phyloP scores from a whole-genome alignment of 2,888 invertebrate genomes.

The Drosophila tripunctata region DNA sequence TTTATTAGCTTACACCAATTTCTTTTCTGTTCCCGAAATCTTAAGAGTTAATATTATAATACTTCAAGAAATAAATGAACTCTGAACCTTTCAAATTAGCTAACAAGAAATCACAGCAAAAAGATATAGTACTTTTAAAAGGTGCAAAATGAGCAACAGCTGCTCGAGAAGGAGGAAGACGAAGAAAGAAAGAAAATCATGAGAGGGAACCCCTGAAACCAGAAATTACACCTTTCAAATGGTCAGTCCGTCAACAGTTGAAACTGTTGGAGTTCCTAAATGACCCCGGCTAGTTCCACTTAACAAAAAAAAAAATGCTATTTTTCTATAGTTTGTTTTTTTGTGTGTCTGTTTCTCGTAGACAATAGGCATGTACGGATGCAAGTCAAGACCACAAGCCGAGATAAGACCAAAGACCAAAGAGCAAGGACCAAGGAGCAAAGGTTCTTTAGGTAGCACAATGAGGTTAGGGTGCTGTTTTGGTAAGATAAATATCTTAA shows the following conservation, averaged over 20 bases:
- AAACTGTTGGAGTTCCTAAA: constrained; percentile 45
- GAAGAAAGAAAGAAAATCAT: constrained; percentile 31
- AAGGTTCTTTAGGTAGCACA: constrained; percentile 55
- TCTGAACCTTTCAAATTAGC: not conserved
- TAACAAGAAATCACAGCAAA: constrained; percentile 7
- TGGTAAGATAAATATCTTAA: constrained; percentile 60
- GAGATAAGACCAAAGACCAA: constrained; percentile 59
- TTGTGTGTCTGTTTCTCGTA: constrained; percentile 26
- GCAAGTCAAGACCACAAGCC: constrained; percentile 76
- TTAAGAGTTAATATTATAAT: not conserved
- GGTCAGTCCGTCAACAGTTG: constrained; percentile 55
- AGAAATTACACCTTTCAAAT: constrained; percentile 79
- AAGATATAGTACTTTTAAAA: constrained; percentile 15
- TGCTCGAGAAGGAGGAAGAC: constrained; percentile 14
- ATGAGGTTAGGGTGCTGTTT: constrained; percentile 32
- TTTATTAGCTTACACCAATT: not conserved
- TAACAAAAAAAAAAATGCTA: constrained; percentile 34
- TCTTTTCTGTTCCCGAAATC: not conserved
- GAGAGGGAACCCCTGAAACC: constrained; percentile 45
- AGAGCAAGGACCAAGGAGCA: constrained; percentile 47
- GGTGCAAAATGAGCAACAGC: constrained; percentile 60
- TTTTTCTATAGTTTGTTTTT: constrained; percentile 32
- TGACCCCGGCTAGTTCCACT: constrained; percentile 64
- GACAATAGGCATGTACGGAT: constrained; percentile 50
- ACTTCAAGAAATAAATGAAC: not conserved